phyloP scores from a whole-genome alignment of 1,140 invertebrate species.

The Dendrolimus kikuchii region DNA sequence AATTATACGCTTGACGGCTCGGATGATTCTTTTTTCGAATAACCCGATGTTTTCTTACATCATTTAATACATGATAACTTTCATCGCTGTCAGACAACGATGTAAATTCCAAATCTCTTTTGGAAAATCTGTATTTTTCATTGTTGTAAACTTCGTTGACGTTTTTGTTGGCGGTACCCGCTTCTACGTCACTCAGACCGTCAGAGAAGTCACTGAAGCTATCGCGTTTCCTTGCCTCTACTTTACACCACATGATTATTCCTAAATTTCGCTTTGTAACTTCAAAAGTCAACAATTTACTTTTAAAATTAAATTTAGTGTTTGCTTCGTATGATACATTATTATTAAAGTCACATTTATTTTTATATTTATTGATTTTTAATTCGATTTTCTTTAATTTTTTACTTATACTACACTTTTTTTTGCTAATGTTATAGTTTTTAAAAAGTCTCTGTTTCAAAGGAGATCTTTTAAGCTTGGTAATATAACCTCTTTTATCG shows the following conservation, averaged over 20 bases:
- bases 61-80: slow-evolving; percentile 29
- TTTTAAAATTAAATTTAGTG: slow-evolving; percentile 26
- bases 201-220: slow-evolving; percentile 23
- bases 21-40: slow-evolving; percentile 46
- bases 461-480: slow-evolving; percentile 23
- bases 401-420: slow-evolving; percentile 1
- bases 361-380: slow-evolving; percentile 27
- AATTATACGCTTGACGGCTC: neutral
- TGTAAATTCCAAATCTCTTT: slow-evolving; percentile 47
- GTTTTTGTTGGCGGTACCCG: slow-evolving; percentile 14
- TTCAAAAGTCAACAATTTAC: slow-evolving; percentile 28
- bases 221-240: slow-evolving; percentile 6
- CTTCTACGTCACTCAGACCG: slow-evolving; percentile 23
- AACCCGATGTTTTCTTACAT: slow-evolving; percentile 39
- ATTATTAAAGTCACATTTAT: slow-evolving; percentile 27
- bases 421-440: slow-evolving; percentile 22
- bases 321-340: slow-evolving; percentile 29
- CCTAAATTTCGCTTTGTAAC: slow-evolving; percentile 6
- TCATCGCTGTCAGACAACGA: slow-evolving; percentile 53
- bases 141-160: slow-evolving; percentile 16
- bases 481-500: slow-evolving; percentile 39
- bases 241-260: slow-evolving; percentile 36
- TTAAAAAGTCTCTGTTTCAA: slow-evolving; percentile 15
- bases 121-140: slow-evolving; percentile 32
- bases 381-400: slow-evolving; percentile 23